Percentiles rank a stretch among this genome's conserved stretches.
These are phyloP conservation scores for Cheilosia soror DNA, from an alignment of 2,888 invertebrate species.

Conservation along the genomic window DNA sequence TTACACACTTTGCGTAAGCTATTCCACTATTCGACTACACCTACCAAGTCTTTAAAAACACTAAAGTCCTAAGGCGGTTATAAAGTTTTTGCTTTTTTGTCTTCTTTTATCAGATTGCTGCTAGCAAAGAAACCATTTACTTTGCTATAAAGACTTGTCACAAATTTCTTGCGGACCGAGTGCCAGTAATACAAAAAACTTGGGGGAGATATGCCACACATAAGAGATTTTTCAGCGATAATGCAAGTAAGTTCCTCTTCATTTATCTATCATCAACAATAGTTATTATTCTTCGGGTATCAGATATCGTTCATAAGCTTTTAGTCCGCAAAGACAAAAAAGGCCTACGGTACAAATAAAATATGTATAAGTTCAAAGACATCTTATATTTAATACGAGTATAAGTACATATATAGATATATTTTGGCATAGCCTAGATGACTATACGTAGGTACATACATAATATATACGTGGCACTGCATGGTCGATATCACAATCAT, in stretches of 20 bases:
- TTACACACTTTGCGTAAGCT: neutral
- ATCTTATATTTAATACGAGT: conserved; percentile 3
- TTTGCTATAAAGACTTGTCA: conserved; percentile 96
- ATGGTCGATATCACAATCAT: conserved; percentile 41
- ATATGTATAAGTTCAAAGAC: conserved; percentile 23
- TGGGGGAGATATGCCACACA: conserved; percentile 91
- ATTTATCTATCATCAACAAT: conserved; percentile 60
- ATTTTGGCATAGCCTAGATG: neutral
- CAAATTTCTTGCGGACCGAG: conserved; percentile 91
- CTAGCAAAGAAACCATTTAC: conserved; percentile 78
- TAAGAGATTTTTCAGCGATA: conserved; percentile 93
- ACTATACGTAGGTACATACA: neutral
- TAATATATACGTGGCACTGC: neutral
- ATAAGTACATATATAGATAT: neutral
- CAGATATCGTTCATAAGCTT: conserved; percentile 25
- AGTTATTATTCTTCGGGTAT: conserved; percentile 64
- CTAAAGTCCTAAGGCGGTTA: conserved; percentile 51
- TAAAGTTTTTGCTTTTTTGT: conserved; percentile 33
- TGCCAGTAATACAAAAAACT: conserved; percentile 91
- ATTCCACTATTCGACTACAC: neutral
- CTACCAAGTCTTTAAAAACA: conserved; percentile 29
- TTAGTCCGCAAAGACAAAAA: conserved; percentile 7
- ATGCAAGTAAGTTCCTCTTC: conserved; percentile 85
- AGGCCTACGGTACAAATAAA: conserved; percentile 34
- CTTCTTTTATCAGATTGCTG: conserved; percentile 73